Percentiles rank a stretch among this genome's conserved stretches.
Conservation (phyloP, 2,113 vertebrate genomes). For the Cyanoderma ruficeps region DNA sequence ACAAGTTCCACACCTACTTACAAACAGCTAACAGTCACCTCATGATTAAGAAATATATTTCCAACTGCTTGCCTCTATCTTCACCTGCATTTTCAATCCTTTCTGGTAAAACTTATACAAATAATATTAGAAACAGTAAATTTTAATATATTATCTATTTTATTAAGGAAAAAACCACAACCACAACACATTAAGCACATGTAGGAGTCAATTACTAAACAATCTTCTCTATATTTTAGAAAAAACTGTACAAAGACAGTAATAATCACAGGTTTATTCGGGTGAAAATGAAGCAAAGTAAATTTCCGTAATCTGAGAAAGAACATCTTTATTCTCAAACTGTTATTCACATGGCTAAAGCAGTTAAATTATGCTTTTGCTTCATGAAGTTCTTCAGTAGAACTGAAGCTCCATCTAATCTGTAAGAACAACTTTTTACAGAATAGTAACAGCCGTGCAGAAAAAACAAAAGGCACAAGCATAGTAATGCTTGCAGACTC, state of each 20-base stretch:
- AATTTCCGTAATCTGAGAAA: background rate
- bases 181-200: background rate
- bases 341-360: background rate
- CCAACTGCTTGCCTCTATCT: background rate
- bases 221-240: background rate
- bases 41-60: background rate
- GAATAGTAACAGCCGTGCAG: background rate
- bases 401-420: background rate
- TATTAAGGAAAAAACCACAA: background rate
- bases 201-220: background rate
- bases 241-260: background rate
- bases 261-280: background rate
- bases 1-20: background rate
- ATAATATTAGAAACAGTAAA: background rate
- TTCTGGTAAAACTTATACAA: background rate
- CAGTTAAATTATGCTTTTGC: background rate
- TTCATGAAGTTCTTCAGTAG: background rate
- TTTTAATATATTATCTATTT: background rate
- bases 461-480: background rate
- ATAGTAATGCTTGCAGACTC: background rate
- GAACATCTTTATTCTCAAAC: background rate
- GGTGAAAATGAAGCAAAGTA: background rate
- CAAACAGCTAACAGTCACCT: background rate
- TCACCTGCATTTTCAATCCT: background rate
- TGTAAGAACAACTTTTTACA: background rate